Conservation (phyloP, 2,113 vertebrate genomes). For the Thinocorus orbignyianus region DNA sequence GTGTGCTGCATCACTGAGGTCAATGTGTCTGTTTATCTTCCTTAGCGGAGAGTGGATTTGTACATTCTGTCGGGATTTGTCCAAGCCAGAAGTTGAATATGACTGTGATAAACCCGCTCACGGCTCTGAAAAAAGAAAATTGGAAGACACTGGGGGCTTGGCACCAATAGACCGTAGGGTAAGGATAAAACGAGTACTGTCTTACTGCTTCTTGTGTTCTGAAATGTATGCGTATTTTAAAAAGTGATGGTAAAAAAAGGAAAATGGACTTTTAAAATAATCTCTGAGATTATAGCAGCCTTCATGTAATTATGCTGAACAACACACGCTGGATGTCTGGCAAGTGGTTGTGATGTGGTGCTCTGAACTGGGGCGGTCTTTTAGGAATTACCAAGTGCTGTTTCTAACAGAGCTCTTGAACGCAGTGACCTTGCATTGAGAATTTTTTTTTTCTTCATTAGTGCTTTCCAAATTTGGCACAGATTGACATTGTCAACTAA, state of each 20-base stretch:
- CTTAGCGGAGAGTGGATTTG: conserved; percentile 84
- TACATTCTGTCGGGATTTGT: conserved; percentile 82
- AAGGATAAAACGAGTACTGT: not conserved
- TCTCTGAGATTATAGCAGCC: not conserved
- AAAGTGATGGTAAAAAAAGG: not conserved
- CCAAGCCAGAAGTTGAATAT: conserved; percentile 82
- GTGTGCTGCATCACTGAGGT: not conserved
- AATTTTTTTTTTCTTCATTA: not conserved
- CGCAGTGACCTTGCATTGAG: not conserved
- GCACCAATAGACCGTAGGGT: conserved; percentile 79
- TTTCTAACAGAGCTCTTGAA: not conserved
- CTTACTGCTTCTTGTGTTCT: not conserved
- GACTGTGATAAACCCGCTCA: conserved; percentile 77
- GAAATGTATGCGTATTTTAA: not conserved
- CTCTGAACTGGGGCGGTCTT: not conserved
- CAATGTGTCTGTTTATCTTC: not conserved
- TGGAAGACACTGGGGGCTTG: conserved; percentile 64
- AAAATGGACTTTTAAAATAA: not conserved
- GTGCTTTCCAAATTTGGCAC: not conserved
- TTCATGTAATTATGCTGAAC: not conserved
- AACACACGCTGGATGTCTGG: not conserved
- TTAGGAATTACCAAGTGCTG: not conserved
- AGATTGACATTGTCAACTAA: not conserved
- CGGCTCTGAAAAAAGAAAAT: conserved; percentile 74
- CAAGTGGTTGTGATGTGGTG: not conserved